These are phyloP conservation scores for Erebia palarica DNA, from an alignment of 2,888 invertebrate genomes.

Conservation along the genomic window DNA sequence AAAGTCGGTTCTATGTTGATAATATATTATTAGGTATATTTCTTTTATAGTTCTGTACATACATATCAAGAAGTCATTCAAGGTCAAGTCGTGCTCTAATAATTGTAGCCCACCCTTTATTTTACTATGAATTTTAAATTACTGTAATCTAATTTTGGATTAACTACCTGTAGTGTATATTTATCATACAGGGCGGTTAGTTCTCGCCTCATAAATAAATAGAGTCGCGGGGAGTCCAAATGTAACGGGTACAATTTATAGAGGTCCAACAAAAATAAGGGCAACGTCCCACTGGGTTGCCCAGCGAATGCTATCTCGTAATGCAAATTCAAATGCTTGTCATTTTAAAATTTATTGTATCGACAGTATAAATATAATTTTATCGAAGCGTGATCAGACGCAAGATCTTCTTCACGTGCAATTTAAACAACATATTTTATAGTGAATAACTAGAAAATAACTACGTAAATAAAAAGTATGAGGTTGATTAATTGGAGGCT, in stretches of 20 bases:
- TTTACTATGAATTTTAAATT: conserved; percentile 29
- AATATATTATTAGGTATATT: not conserved
- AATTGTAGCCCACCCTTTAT: not conserved
- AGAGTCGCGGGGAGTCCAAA: conserved; percentile 65
- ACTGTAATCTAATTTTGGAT: conserved; percentile 49
- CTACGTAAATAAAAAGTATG: conserved; percentile 1
- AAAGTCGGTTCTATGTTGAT: not conserved
- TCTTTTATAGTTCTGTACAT: not conserved
- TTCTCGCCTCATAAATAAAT: conserved; percentile 67
- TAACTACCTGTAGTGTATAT: conserved; percentile 55
- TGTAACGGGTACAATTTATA: conserved; percentile 66
- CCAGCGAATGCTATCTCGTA: conserved; percentile 48
- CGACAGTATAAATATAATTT: conserved; percentile 20
- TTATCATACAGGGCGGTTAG: conserved; percentile 55
- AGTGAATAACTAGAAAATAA: conserved; percentile 18
- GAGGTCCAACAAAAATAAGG: conserved; percentile 65
- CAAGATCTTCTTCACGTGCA: conserved; percentile 8
- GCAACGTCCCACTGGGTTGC: conserved; percentile 62
- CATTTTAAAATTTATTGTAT: conserved; percentile 26
- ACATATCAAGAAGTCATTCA: not conserved
- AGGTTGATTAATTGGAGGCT: conserved; percentile 1
- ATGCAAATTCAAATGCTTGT: conserved; percentile 53
- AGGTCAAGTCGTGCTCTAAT: not conserved
- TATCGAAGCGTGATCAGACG: conserved; percentile 18
- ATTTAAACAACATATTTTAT: conserved; percentile 9